A percentile compares a stretch with the other conserved stretches of the same genome.
Conservation (phyloP, 2,888 invertebrate genomes). For the Ormyrus nitidulus region DNA sequence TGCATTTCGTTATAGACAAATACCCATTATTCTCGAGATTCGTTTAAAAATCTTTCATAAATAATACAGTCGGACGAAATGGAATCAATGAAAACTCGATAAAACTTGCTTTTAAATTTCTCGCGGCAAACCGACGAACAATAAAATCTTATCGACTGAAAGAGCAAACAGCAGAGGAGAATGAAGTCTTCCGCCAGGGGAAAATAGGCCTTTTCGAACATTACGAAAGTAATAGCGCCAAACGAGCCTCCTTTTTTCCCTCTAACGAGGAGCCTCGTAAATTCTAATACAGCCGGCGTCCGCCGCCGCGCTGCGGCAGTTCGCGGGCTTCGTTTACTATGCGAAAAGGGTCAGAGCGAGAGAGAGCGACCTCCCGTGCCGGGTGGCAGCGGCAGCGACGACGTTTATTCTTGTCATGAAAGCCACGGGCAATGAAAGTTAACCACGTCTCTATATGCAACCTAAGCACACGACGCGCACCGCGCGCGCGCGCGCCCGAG, state of each 20-base stretch:
- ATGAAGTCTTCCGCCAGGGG: slow-evolving; percentile 1
- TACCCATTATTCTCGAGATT: too few species aligned
- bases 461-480: too few species aligned
- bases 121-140: too few species aligned
- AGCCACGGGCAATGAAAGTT: slow-evolving; percentile 69
- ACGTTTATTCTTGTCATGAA: slow-evolving; percentile 72
- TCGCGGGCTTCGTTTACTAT: background rate
- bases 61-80: too few species aligned
- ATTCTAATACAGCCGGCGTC: slow-evolving; percentile 13
- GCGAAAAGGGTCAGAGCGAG: too few species aligned
- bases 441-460: slow-evolving; percentile 58
- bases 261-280: slow-evolving; percentile 9
- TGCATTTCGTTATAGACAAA: too few species aligned
- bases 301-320: background rate
- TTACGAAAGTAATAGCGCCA: slow-evolving; percentile 36
- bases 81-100: too few species aligned
- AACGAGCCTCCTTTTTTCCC: background rate
- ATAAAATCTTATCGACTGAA: too few species aligned
- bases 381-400: slow-evolving; percentile 66
- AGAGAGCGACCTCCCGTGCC: slow-evolving; percentile 59
- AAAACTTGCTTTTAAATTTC: too few species aligned
- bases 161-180: background rate
- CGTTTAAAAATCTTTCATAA: too few species aligned
- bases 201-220: background rate
- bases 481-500: background rate